Evolutionary conservation across 2,113 vertebrate genomes (phyloP).

Genomic region (Apodemus speciosus): DNA sequence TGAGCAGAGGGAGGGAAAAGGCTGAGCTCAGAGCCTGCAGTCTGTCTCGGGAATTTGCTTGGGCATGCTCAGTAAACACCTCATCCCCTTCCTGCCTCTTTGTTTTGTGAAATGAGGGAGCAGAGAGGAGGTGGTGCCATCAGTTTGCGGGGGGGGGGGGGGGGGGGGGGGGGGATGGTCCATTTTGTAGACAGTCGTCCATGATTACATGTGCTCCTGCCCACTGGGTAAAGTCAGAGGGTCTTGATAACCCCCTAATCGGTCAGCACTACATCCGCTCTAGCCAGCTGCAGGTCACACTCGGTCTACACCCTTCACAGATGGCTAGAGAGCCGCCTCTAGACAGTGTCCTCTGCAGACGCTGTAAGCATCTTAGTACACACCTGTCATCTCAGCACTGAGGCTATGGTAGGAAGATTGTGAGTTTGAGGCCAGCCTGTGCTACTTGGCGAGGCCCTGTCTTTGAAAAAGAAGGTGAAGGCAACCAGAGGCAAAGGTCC

Average conservation of each 20-base stretch:
- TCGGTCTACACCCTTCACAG: background rate
- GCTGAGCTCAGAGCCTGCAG: background rate
- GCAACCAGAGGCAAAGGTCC: background rate
- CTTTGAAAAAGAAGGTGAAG: background rate
- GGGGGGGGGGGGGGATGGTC: rapidly evolving
- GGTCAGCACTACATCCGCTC: rapidly evolving
- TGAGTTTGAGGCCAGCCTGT: background rate
- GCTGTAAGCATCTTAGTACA: background rate
- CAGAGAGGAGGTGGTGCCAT: background rate
- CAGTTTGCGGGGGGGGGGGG: no score
- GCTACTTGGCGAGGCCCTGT: background rate
- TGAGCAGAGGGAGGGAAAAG: background rate
- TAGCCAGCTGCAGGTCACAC: rapidly evolving
- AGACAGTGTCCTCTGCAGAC: background rate
- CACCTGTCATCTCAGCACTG: background rate
- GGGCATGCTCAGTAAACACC: background rate
- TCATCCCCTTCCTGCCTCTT: background rate
- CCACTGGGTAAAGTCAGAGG: background rate
- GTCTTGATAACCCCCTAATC: background rate
- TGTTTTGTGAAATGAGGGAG: background rate
- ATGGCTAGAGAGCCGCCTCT: background rate
- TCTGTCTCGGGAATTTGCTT: background rate
- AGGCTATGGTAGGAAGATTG: background rate
- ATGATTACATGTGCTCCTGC: background rate
- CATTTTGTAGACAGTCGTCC: background rate